Conservation (phyloP, 2,113 vertebrate species). For the Calyptommatus sinebrachiatus region DNA sequence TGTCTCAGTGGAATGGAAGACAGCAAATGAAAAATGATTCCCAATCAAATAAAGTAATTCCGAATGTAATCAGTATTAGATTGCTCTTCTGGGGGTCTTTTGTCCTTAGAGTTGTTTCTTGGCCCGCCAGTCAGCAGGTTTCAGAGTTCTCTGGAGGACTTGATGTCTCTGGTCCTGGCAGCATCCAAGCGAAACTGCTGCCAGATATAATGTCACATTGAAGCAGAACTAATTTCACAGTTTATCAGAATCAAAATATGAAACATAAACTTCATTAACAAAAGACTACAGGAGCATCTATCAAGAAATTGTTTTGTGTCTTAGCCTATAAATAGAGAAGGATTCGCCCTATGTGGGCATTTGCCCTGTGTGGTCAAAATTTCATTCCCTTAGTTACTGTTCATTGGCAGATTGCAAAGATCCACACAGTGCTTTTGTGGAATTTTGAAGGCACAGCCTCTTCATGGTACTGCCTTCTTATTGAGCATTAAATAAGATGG, state of each 20-base stretch:
- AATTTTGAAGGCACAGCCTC: too few relatives aligned
- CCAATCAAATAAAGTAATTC: conserved; percentile 54
- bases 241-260: conserved; percentile 52
- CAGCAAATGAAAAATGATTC: conserved; percentile 61
- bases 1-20: conserved; percentile 50
- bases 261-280: conserved; percentile 52
- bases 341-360: background rate
- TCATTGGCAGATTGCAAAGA: background rate
- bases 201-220: conserved; percentile 43
- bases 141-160: conserved; percentile 30
- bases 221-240: conserved; percentile 47
- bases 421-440: too few relatives aligned
- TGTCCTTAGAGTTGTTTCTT: conserved; percentile 51
- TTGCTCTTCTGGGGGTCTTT: conserved; percentile 45
- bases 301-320: conserved; percentile 25
- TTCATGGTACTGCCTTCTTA: too few relatives aligned
- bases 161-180: conserved; percentile 45
- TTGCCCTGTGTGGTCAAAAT: background rate
- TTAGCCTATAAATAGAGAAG: conserved; percentile 8
- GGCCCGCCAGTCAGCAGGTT: conserved; percentile 51
- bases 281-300: conserved; percentile 19
- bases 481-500: too few relatives aligned
- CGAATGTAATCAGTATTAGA: conserved; percentile 62
- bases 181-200: conserved; percentile 36
- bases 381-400: background rate